Conservation (phyloP, 2,113 vertebrate genomes). For the Noctilio leporinus region DNA sequence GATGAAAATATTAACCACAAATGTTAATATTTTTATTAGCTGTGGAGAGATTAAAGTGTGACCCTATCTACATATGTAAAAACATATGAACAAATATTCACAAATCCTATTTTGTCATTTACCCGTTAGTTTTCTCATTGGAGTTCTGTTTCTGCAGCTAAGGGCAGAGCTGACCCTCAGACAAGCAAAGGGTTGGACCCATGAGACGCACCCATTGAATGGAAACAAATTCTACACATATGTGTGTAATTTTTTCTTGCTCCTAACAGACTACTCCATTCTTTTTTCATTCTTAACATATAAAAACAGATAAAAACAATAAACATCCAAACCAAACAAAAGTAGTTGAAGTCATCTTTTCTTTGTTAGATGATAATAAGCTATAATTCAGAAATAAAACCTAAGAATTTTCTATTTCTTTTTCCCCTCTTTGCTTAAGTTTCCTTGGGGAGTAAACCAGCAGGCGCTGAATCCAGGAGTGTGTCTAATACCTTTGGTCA, state of each 20-base stretch:
- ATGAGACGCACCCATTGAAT: not conserved
- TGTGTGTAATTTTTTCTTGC: not conserved
- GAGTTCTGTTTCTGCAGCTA: conserved; percentile 14
- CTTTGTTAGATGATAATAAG: not conserved
- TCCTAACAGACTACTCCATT: not conserved
- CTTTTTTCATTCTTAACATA: not conserved
- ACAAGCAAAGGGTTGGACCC: conserved; percentile 42
- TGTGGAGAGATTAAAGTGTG: not conserved
- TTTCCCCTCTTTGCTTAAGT: not conserved
- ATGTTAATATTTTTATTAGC: too few relatives aligned
- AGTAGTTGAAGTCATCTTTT: not conserved
- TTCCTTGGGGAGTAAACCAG: not conserved
- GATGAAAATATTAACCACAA: conserved; percentile 19
- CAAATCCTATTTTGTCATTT: not conserved
- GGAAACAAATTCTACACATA: conserved; percentile 45
- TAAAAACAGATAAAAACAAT: not conserved
- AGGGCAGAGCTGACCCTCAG: not conserved
- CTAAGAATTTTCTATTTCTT: not conserved
- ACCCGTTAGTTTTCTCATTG: conserved; percentile 10
- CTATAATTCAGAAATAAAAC: not conserved
- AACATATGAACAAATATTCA: not conserved
- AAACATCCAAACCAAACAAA: not conserved
- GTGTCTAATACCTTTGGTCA: not conserved
- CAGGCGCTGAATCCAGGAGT: not conserved
- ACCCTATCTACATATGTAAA: not conserved